Percentiles rank a stretch among this genome's conserved stretches.
These are phyloP conservation scores for Crypturellus undulatus DNA, from an alignment of 2,113 vertebrate species.

Conservation along the genomic window DNA sequence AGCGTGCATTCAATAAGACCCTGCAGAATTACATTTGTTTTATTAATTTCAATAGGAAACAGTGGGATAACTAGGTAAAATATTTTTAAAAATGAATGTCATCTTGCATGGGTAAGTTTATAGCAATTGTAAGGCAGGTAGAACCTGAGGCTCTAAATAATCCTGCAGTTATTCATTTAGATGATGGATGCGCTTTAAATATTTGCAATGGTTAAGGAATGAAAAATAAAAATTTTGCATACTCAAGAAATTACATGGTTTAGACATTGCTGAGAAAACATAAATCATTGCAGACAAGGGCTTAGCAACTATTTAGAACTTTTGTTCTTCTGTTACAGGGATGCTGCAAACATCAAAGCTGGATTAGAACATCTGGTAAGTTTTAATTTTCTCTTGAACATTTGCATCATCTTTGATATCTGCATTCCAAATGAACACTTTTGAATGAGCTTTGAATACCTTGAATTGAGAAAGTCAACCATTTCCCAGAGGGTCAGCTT, in stretches of 20 bases:
- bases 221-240: conserved; percentile 9
- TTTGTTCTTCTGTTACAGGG: conserved; percentile 93
- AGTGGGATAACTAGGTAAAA: not conserved
- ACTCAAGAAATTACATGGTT: not conserved
- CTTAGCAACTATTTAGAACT: conserved; percentile 87
- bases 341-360: conserved; percentile 89
- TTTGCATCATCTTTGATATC: conserved; percentile 91
- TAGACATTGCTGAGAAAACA: conserved; percentile 55
- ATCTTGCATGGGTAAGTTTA: not conserved
- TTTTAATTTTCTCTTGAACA: conserved; percentile 89
- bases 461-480: conserved; percentile 85
- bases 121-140: not conserved
- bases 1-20: not conserved
- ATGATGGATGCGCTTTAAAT: not conserved
- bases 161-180: not conserved
- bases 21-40: not conserved
- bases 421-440: conserved; percentile 91
- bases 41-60: not conserved
- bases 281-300: conserved; percentile 70
- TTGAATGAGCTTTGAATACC: conserved; percentile 88
- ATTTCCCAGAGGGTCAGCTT: conserved; percentile 85
- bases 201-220: not conserved
- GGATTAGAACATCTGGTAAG: conserved; percentile 99
- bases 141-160: not conserved
- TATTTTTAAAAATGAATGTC: not conserved